Conservation (phyloP, 2,113 vertebrate species). For the Lathamus discolor region DNA sequence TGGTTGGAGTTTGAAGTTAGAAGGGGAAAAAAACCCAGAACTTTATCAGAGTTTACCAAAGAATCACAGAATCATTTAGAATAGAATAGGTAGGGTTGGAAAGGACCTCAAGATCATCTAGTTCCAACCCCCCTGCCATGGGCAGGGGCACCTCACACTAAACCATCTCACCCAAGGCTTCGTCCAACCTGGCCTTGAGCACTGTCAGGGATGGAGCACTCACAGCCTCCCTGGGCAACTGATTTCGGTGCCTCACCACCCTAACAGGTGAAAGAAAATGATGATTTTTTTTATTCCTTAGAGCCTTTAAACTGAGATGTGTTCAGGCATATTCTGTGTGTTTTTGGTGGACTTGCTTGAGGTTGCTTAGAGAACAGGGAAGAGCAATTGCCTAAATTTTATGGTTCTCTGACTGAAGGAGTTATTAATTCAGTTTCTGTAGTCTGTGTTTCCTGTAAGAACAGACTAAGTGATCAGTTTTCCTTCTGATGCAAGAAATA, state of each 20-base stretch:
- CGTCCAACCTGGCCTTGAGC: no score
- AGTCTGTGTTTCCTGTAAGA: background rate
- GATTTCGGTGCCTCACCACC: no score
- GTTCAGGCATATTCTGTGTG: background rate
- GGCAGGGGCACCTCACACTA: no score
- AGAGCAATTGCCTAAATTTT: slow-evolving; percentile 15
- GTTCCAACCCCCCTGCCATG: no score
- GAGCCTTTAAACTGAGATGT: background rate
- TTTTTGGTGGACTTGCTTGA: background rate
- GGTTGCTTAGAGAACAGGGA: background rate
- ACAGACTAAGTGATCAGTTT: background rate
- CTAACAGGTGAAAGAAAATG: background rate
- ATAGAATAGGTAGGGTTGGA: no score
- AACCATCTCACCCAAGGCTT: no score
- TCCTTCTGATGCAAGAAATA: background rate
- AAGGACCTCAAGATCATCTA: no score
- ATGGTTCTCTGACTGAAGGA: background rate
- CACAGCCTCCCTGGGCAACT: no score
- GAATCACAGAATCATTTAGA: no score
- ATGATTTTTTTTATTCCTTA: background rate
- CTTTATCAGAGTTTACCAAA: background rate
- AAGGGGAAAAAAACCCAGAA: background rate
- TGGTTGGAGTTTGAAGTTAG: background rate
- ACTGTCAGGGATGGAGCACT: no score
- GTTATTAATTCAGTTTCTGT: background rate